A percentile compares a stretch with the other conserved stretches of the same genome.
Evolutionary conservation across 2,113 vertebrate species (phyloP).

Genomic region (Elgaria multicarinata): DNA sequence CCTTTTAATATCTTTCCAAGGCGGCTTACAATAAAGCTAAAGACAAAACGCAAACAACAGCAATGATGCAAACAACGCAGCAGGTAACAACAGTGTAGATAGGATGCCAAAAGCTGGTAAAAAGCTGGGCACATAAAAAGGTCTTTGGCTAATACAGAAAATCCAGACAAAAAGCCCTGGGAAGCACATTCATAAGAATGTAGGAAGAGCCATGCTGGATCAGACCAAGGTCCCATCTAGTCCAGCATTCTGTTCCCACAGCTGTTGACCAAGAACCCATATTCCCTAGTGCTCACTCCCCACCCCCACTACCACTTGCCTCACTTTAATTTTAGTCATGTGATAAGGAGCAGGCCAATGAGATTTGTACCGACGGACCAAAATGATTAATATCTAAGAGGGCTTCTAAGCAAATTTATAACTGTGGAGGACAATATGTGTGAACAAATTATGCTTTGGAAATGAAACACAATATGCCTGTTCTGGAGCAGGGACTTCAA

Average conservation of each 20-base stretch:
- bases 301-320: neutral
- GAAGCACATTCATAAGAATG: neutral
- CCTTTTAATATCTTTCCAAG: neutral
- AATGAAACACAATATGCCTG: neutral
- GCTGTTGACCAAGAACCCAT: no score
- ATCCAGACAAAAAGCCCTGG: neutral
- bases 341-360: neutral
- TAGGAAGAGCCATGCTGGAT: no score
- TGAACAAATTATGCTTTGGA: neutral
- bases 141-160: neutral
- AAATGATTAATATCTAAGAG: neutral
- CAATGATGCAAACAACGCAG: neutral
- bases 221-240: no score
- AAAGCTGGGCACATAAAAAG: neutral
- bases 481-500: neutral
- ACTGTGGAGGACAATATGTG: neutral
- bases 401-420: neutral
- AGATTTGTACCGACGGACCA: no score
- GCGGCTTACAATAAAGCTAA: neutral
- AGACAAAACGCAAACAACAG: neutral
- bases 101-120: neutral
- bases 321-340: neutral
- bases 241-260: no score
- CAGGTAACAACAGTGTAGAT: neutral
- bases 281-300: neutral